Conservation (phyloP, 1,140 invertebrate genomes). For the Zaprionus vittiger region DNA sequence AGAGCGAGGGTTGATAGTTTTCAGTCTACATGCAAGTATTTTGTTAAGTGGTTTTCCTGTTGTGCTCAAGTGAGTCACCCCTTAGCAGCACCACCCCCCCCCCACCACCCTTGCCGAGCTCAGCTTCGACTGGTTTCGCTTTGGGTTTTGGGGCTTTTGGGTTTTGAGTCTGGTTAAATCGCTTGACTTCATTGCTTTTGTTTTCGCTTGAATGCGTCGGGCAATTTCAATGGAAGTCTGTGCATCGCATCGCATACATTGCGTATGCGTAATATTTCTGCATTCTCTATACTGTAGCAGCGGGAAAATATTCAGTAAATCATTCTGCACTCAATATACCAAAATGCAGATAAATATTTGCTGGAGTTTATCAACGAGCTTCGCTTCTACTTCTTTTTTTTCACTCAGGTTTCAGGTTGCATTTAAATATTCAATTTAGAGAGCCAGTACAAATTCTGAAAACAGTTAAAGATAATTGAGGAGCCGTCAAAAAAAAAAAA, state of each 20-base stretch:
- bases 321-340: conserved; percentile 9
- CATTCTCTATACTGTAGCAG: not conserved
- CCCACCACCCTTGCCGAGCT: not conserved
- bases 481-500: no score
- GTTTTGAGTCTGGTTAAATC: conserved; percentile 29
- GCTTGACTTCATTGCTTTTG: conserved; percentile 41
- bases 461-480: not conserved
- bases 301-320: conserved; percentile 24
- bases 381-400: not conserved
- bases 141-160: conserved; percentile 15
- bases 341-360: not conserved
- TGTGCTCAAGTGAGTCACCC: conserved; percentile 20
- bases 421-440: not conserved
- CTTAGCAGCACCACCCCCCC: not conserved
- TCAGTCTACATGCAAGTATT: conserved; percentile 31
- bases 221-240: conserved; percentile 30
- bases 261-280: conserved; percentile 45
- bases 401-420: not conserved
- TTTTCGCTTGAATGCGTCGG: conserved; percentile 36
- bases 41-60: conserved; percentile 42
- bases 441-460: not conserved
- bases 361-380: not conserved
- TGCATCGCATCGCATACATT: conserved; percentile 9
- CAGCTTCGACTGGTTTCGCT: not conserved
- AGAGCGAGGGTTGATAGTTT: conserved; percentile 27